Evolutionary conservation across 2,888 invertebrate species (phyloP).

Genomic region (Ormyrus labotus): DNA sequence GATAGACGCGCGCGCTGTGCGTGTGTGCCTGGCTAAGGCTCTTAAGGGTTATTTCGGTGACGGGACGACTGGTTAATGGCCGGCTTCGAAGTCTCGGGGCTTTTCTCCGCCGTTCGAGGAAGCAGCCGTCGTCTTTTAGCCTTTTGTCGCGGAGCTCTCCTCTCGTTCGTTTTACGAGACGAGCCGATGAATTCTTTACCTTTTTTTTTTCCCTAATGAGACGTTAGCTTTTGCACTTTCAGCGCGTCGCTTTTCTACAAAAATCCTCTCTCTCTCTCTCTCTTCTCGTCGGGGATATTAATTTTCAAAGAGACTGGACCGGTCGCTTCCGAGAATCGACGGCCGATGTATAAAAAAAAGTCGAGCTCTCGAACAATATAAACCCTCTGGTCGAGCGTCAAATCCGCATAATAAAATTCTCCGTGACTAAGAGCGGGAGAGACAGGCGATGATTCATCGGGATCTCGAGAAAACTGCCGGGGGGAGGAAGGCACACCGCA

Average conservation of each 20-base stretch:
- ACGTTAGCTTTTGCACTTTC: conserved; percentile 25
- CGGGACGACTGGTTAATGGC: conserved; percentile 24
- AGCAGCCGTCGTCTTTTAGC: conserved; percentile 9
- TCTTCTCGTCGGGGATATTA: no score
- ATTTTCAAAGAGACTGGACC: no score
- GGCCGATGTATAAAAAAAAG: no score
- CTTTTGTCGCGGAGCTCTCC: neutral
- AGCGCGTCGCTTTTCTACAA: neutral
- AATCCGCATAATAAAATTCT: conserved; percentile 44
- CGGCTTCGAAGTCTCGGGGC: neutral
- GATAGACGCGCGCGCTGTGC: neutral
- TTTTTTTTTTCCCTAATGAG: conserved; percentile 35
- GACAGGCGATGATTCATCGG: neutral
- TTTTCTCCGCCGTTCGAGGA: conserved; percentile 29
- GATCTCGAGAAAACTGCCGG: conserved; percentile 16
- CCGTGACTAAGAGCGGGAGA: conserved; percentile 29
- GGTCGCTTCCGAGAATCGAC: no score
- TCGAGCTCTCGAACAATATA: no score
- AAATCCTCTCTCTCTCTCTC: no score
- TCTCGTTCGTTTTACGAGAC: neutral
- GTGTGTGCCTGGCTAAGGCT: neutral
- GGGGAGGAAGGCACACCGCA: conserved; percentile 27
- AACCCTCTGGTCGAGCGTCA: conserved; percentile 2
- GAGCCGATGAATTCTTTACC: neutral
- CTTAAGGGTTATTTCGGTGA: conserved; percentile 11